Evolutionary conservation across 2,888 invertebrate genomes (phyloP).

Genomic region (Nymphalis urticae): DNA sequence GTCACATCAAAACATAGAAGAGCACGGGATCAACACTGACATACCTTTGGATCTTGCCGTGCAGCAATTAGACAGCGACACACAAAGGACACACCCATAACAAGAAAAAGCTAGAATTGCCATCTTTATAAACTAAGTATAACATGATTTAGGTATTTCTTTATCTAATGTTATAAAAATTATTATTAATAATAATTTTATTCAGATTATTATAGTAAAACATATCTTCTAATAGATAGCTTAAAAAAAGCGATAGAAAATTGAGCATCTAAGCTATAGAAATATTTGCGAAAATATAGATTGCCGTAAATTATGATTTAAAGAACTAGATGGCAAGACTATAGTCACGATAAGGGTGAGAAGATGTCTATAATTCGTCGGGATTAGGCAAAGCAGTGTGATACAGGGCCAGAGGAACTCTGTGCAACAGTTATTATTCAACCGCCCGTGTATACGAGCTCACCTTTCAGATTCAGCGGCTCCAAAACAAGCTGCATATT

Average conservation of each 20-base stretch:
- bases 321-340: constrained; percentile 41
- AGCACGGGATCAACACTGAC: constrained; percentile 34
- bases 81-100: constrained; percentile 31
- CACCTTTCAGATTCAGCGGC: constrained; percentile 75
- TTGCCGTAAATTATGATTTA: constrained; percentile 3
- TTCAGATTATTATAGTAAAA: neutral
- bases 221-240: constrained; percentile 3
- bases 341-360: constrained; percentile 33
- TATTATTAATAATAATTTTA: no score
- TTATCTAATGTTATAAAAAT: no score
- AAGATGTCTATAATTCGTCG: constrained; percentile 33
- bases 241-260: constrained; percentile 29
- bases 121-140: constrained; percentile 18
- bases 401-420: constrained; percentile 33
- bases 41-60: constrained; percentile 33
- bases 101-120: constrained; percentile 34
- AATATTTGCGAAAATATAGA: constrained; percentile 12
- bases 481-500: constrained; percentile 70
- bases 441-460: constrained; percentile 54
- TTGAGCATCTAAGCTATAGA: constrained; percentile 32
- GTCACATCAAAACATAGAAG: constrained; percentile 31
- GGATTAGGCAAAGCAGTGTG: constrained; percentile 40
- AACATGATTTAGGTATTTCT: no score
- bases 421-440: constrained; percentile 40
- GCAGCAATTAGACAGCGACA: constrained; percentile 26